phyloP scores from a whole-genome alignment of 2,797 vertebrate genomes.

The Bradypodion ventrale region DNA sequence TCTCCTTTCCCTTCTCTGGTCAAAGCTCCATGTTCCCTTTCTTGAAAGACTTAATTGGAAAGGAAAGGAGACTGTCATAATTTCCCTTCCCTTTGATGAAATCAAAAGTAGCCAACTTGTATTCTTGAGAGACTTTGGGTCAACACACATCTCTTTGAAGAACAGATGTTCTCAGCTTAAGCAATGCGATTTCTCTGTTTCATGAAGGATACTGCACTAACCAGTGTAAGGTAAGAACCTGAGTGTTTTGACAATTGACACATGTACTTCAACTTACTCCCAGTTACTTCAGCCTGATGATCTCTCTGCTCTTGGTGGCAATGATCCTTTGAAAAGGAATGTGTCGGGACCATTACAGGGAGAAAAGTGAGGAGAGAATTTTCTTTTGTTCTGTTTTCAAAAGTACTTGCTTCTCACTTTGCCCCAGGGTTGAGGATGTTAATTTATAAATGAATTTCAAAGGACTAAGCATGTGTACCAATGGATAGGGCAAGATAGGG shows the following conservation, averaged over 20 bases:
- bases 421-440: no score
- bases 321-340: neutral
- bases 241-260: conserved; percentile 25
- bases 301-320: neutral
- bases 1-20: neutral
- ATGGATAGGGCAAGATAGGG: neutral
- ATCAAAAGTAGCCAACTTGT: conserved; percentile 38
- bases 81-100: conserved; percentile 41
- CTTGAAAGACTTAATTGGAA: neutral
- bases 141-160: conserved; percentile 37
- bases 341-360: neutral
- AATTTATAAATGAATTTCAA: neutral
- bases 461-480: neutral
- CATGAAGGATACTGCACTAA: neutral
- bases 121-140: conserved; percentile 25
- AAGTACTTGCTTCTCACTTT: neutral
- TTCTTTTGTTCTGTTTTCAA: neutral
- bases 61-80: neutral
- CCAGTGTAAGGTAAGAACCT: conserved; percentile 29
- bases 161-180: conserved; percentile 28
- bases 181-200: neutral
- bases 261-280: neutral
- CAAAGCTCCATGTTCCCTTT: neutral
- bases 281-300: neutral
- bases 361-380: neutral